phyloP scores from a whole-genome alignment of 2,797 vertebrate species.

The Poeciliopsis presidionis region DNA sequence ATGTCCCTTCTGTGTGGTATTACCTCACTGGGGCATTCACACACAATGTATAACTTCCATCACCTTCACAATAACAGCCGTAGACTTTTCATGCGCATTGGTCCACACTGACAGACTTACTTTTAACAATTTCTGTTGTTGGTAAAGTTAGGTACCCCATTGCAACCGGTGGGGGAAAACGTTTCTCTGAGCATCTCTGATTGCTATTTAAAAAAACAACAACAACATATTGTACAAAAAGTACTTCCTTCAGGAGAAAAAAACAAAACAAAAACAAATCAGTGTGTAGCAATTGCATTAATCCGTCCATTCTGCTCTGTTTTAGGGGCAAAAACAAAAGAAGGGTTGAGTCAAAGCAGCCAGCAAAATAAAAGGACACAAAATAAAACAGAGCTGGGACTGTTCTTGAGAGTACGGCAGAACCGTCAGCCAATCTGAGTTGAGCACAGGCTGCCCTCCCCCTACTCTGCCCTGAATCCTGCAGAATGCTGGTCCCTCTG shows the following conservation, averaged over 20 bases:
- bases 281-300: not conserved
- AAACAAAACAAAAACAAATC: not conserved
- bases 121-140: not conserved
- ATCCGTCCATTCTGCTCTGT: slow-evolving; percentile 16
- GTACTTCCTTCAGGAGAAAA: not conserved
- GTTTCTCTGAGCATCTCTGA: not conserved
- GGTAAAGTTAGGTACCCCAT: not conserved
- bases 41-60: not conserved
- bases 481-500: slow-evolving; percentile 69
- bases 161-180: not conserved
- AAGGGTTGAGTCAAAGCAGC: slow-evolving; percentile 35
- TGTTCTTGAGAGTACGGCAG: slow-evolving; percentile 58
- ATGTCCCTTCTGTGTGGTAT: not conserved
- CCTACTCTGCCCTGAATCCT: slow-evolving; percentile 49
- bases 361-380: slow-evolving; percentile 9
- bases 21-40: not conserved
- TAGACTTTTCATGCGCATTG: not conserved
- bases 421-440: slow-evolving; percentile 60
- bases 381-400: slow-evolving; percentile 58
- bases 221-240: not conserved
- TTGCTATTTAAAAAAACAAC: not conserved
- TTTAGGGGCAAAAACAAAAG: slow-evolving; percentile 45
- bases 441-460: slow-evolving; percentile 43
- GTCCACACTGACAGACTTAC: not conserved
- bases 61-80: not conserved